Evolutionary conservation across 2,113 vertebrate genomes (phyloP), one percentile per base, ranked within the genome.

Genomic region (Marcusenius ussheri): DNA sequence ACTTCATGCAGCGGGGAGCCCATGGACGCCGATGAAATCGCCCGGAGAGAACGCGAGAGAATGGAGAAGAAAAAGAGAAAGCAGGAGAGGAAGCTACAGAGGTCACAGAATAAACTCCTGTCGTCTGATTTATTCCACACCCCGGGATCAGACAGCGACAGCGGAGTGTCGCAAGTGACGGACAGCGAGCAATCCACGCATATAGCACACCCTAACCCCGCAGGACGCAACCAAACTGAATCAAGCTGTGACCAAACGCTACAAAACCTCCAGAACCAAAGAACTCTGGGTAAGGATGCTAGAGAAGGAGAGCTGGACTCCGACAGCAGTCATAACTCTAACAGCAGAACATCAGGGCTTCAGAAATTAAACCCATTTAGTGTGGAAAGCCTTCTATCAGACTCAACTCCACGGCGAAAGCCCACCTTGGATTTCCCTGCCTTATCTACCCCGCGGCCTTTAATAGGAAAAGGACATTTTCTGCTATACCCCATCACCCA

Each of bases 1-100:
- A 99, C 98, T 91, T 98, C 98, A 86, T 99, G 98, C 97, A 99
- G 98, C 93, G 98, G 98, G 46, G 98, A 99, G 93, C 98, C 98
- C 87, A 99, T 99, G 98, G 98, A 99, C 95, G 97, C 98, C 0
- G 98, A 98, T 94, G 98, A 99, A 94, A 99, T 99, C 91, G 98
- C 98, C 86, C 96, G 98, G 53, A 96, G 98, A 90, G 98, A 99
- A 90, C 96, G 98, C 92, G 98, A 98, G 94, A 95, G 97, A 91
- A 92, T 97, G 96, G 98, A 99, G 94, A 99, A 99, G 93, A 99
- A 98, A 95, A 98, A 98, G 56, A 96, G 98, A 17, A 99, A 99
- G 85, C 98, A 99, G 93, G 98, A 99, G 92, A 98, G 97, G 89
- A 97, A 98, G 92, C 95, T 99, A 90, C 96, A 99, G 90, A 98